Percentiles rank a stretch among this genome's conserved stretches.
Conservation (phyloP, 2,113 vertebrate species). For the Menidia beryllina region DNA sequence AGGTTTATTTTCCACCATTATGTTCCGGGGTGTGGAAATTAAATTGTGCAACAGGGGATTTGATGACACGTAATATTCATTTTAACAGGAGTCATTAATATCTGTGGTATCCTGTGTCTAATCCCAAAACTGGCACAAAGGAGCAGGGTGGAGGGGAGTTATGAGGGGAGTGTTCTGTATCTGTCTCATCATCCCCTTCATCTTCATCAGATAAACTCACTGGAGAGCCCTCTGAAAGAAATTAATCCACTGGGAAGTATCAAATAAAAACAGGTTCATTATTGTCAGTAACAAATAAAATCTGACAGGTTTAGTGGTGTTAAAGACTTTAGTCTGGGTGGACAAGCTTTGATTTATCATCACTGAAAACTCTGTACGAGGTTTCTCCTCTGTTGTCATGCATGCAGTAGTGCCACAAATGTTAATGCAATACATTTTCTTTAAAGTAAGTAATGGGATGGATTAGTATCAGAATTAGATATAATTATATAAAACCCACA, state of each 20-base stretch:
- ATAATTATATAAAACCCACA: too few species aligned
- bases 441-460: too few species aligned
- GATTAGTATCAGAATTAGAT: too few species aligned
- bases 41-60: conserved; percentile 71
- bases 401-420: not conserved
- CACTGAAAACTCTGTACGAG: not conserved
- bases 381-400: not conserved
- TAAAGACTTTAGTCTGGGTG: conserved; percentile 19
- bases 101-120: conserved; percentile 76
- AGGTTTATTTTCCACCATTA: conserved; percentile 69
- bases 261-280: conserved; percentile 27
- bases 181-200: conserved; percentile 31
- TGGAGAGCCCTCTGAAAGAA: conserved; percentile 43
- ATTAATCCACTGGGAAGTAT: conserved; percentile 51
- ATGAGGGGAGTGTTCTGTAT: conserved; percentile 22
- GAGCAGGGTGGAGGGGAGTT: conserved; percentile 37
- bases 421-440: not conserved
- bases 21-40: conserved; percentile 73
- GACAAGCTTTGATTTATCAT: not conserved
- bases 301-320: conserved; percentile 11
- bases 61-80: conserved; percentile 76
- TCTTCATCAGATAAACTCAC: conserved; percentile 37
- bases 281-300: conserved; percentile 11
- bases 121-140: conserved; percentile 73
- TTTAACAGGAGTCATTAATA: conserved; percentile 73